Conservation (phyloP, 1,140 invertebrate genomes). For the Pseudomyrmex concolor region DNA sequence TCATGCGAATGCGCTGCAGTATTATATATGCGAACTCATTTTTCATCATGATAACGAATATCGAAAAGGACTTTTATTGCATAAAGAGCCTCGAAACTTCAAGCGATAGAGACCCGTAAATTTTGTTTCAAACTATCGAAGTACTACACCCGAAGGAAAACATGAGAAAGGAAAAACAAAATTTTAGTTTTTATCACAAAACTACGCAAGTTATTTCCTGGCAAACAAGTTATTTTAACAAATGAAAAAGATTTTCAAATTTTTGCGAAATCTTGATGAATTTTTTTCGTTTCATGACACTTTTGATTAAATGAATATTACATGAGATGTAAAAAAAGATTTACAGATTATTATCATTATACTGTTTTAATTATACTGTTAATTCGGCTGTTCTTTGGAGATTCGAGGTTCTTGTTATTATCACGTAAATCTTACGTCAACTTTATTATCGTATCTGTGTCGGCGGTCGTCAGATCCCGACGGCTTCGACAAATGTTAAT, state of each 20-base stretch:
- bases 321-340: background rate
- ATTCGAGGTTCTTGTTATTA: constrained; percentile 55
- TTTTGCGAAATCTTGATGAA: background rate
- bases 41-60: constrained; percentile 31
- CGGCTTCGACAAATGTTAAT: constrained; percentile 65
- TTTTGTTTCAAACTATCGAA: background rate
- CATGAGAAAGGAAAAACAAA: background rate
- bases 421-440: constrained; percentile 41
- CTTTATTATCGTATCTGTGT: constrained; percentile 37
- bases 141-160: background rate
- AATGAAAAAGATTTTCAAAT: background rate
- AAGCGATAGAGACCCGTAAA: constrained; percentile 22
- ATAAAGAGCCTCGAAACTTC: constrained; percentile 41
- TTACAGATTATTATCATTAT: too few relatives aligned
- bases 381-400: background rate
- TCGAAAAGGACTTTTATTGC: constrained; percentile 22
- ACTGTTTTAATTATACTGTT: background rate
- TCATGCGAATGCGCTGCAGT: constrained; percentile 33
- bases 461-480: constrained; percentile 26
- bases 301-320: background rate
- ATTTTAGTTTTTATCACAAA: background rate
- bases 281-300: background rate
- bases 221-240: too few relatives aligned
- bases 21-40: constrained; percentile 30
- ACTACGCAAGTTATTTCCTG: background rate